Evolutionary conservation across 2,113 vertebrate genomes (phyloP), one percentile per base, ranked within the genome.

Genomic region (Nycticorax nycticorax): DNA sequence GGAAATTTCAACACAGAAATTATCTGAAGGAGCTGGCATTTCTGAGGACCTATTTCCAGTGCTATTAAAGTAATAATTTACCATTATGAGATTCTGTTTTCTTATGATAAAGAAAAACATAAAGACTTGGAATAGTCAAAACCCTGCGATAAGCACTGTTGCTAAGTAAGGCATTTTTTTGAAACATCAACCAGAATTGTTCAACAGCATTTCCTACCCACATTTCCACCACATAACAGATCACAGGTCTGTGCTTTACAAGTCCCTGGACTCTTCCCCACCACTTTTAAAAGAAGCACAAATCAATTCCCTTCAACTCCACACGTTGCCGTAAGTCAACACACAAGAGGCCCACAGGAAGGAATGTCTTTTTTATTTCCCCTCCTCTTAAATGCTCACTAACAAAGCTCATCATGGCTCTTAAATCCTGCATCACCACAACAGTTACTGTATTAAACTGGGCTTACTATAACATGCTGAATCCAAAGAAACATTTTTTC

Each of bases 341-440:
- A 39, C 1, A 6, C 0, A 0, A 62, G 56, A 68, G 17, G 33
- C 7, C 10, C 11, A 80, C 21, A 84, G 24, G 23, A 89, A 81
- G 22, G 6, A 85, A 60, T 5, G 27, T 17, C 39, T 74, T 74
- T 55, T 4, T 32, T 84, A 69, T 43, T 86, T 84, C 27, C 23
- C 18, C 5, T 85, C 18, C 16, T 78, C 52, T 48, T 62, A 62
- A 80, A 71, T 47, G 26, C 20, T 91, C 53, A 37, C 21, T 75
- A 71, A 55, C 43, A 71, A 73, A 96, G 30, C n/a, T 81, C 27
- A 48, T 68, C 39, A 48, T 12, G 45, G 73, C 9, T 68, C 19
- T 60, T 83, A 71, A 68, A 90, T 80, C 30, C 37, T 83, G 30
- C 33, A 86, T 57, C 73, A 82, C 16, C 10, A 33, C 28, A 84